phyloP scores from a whole-genome alignment of 1,140 invertebrate species.

The Drosophila azteca region DNA sequence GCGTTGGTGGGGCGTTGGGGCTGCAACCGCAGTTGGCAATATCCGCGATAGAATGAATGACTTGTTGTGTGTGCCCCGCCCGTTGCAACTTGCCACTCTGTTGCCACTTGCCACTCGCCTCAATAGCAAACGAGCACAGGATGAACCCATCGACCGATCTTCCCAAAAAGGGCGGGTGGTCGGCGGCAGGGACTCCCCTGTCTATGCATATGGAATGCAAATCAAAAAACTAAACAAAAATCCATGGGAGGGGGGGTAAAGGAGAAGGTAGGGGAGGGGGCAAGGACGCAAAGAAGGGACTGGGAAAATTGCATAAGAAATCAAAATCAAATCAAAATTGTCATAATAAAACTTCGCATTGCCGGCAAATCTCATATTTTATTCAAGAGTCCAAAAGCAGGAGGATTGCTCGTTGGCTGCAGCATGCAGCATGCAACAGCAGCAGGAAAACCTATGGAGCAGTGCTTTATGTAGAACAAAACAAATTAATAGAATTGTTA shows the following conservation, averaged over 20 bases:
- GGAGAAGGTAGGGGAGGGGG: neutral
- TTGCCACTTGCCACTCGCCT: neutral
- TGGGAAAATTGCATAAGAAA: slow-evolving; percentile 73
- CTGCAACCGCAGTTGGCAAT: slow-evolving; percentile 26
- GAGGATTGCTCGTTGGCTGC: slow-evolving; percentile 7
- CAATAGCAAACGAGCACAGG: slow-evolving; percentile 25
- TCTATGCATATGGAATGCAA: slow-evolving; percentile 64
- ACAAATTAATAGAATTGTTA: slow-evolving; percentile 82
- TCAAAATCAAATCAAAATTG: slow-evolving; percentile 80
- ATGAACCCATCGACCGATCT: neutral
- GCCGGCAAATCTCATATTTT: slow-evolving; percentile 50
- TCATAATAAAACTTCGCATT: slow-evolving; percentile 75
- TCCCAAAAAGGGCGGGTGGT: too few species aligned
- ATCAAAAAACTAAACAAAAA: slow-evolving; percentile 66
- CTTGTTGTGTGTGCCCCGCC: neutral
- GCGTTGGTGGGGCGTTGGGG: too few species aligned
- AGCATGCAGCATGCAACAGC: slow-evolving; percentile 19
- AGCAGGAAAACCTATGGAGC: slow-evolving; percentile 1
- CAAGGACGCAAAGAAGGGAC: slow-evolving; percentile 3
- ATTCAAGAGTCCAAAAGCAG: slow-evolving; percentile 50
- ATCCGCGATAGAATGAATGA: slow-evolving; percentile 36
- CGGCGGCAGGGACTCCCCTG: neutral
- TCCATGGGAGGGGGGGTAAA: slow-evolving; percentile 31
- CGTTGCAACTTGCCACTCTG: neutral
- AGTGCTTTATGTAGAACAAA: slow-evolving; percentile 72